Conservation (phyloP, 2,113 vertebrate species). For the Amia ocellicauda region DNA sequence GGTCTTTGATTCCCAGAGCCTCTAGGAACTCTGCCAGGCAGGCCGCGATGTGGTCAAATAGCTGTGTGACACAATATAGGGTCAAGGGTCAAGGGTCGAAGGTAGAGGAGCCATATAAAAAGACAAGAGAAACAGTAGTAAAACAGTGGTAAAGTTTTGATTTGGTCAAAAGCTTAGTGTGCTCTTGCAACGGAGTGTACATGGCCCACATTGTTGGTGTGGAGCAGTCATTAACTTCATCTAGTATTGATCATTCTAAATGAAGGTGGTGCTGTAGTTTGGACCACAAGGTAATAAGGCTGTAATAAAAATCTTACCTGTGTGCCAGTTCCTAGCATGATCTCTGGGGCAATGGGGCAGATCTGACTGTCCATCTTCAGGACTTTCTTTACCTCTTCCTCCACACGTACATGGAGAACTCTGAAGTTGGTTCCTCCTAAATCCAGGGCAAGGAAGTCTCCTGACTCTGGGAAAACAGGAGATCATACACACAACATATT, state of each 20-base stretch:
- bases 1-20: slow-evolving; percentile 22
- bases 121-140: too few species aligned
- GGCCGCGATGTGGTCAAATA: slow-evolving; percentile 77
- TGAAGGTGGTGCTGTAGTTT: too few species aligned
- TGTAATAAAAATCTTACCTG: slow-evolving; percentile 64
- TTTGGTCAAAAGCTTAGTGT: too few species aligned
- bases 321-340: slow-evolving; percentile 68
- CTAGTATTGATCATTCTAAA: too few species aligned
- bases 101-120: too few species aligned
- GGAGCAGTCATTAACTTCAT: too few species aligned
- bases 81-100: too few species aligned
- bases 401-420: slow-evolving; percentile 68
- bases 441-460: slow-evolving; percentile 78
- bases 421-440: slow-evolving; percentile 85
- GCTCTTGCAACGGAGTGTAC: too few species aligned
- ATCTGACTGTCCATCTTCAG: slow-evolving; percentile 62
- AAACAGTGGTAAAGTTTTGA: too few species aligned
- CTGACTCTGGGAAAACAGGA: slow-evolving; percentile 61
- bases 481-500: too few species aligned
- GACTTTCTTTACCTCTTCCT: slow-evolving; percentile 41
- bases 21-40: slow-evolving; percentile 68
- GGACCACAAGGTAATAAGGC: too few species aligned
- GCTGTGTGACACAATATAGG: slow-evolving; percentile 65
- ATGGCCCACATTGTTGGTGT: too few species aligned
- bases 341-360: slow-evolving; percentile 58